Conservation (phyloP, 2,113 vertebrate species). For the Corvus hawaiiensis region DNA sequence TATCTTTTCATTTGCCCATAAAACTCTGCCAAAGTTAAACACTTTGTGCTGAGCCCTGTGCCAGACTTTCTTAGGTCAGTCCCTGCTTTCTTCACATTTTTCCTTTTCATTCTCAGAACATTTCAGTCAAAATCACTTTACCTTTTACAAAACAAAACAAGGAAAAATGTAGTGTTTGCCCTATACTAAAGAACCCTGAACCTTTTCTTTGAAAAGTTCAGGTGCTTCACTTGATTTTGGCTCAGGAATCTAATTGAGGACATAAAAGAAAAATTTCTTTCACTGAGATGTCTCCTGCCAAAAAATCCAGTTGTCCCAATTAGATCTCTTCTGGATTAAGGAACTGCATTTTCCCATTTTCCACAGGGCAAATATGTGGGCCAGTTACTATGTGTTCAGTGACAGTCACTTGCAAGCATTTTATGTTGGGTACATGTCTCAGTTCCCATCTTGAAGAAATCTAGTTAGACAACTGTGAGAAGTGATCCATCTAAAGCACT, state of each 20-base stretch:
- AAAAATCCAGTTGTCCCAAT: neutral
- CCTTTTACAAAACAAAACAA: neutral
- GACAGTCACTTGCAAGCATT: neutral
- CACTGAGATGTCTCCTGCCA: neutral
- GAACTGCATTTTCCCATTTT: neutral
- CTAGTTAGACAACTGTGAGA: neutral
- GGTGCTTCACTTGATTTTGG: neutral
- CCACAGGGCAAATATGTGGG: neutral
- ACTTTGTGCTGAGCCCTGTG: neutral
- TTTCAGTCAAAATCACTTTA: neutral
- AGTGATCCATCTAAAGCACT: neutral
- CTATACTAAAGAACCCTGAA: neutral
- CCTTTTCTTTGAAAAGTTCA: neutral
- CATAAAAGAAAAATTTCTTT: neutral
- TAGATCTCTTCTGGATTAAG: neutral
- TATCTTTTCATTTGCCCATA: neutral
- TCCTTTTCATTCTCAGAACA: neutral
- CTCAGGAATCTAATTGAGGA: neutral
- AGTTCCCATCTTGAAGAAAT: neutral
- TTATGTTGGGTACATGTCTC: neutral
- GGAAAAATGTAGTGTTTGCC: neutral
- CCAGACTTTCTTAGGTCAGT: neutral
- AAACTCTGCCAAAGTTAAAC: neutral
- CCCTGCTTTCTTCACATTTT: neutral
- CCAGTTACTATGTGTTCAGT: accelerated